Percentiles rank a stretch among this genome's conserved stretches.
These are phyloP conservation scores for Actias luna DNA, from an alignment of 2,888 invertebrate genomes.

Conservation along the genomic window DNA sequence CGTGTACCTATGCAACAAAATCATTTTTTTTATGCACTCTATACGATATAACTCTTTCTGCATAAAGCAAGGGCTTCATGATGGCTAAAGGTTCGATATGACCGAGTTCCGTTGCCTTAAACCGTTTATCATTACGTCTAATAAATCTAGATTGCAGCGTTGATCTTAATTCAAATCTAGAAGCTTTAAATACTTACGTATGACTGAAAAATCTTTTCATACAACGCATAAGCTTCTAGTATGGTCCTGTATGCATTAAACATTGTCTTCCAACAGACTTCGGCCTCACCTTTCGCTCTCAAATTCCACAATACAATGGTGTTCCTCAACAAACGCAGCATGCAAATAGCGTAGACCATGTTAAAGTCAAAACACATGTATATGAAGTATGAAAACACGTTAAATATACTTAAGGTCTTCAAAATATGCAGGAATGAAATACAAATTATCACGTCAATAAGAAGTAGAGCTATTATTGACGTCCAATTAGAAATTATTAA, in stretches of 20 bases:
- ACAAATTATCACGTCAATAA: neutral
- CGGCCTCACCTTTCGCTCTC: neutral
- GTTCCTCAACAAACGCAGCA: slow-evolving; percentile 15
- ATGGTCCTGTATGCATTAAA: neutral
- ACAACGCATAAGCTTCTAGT: neutral
- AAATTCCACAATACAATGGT: neutral
- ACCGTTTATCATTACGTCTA: too few species aligned
- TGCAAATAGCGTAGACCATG: slow-evolving; percentile 14
- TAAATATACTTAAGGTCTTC: neutral
- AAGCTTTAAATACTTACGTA: neutral
- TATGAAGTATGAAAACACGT: slow-evolving; percentile 1
- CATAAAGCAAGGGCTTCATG: too few species aligned
- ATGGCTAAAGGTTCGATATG: too few species aligned
- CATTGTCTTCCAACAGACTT: neutral
- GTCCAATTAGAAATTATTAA: neutral
- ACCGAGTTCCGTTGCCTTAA: too few species aligned
- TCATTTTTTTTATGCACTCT: too few species aligned
- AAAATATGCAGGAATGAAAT: neutral
- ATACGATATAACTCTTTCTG: too few species aligned
- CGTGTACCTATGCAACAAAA: too few species aligned
- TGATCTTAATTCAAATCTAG: too few species aligned
- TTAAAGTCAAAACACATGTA: slow-evolving; percentile 11
- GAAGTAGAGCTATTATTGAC: neutral
- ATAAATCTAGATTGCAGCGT: too few species aligned
- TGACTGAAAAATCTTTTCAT: neutral